phyloP scores from a whole-genome alignment of 2,797 vertebrate genomes.

The Cygnus olor region DNA sequence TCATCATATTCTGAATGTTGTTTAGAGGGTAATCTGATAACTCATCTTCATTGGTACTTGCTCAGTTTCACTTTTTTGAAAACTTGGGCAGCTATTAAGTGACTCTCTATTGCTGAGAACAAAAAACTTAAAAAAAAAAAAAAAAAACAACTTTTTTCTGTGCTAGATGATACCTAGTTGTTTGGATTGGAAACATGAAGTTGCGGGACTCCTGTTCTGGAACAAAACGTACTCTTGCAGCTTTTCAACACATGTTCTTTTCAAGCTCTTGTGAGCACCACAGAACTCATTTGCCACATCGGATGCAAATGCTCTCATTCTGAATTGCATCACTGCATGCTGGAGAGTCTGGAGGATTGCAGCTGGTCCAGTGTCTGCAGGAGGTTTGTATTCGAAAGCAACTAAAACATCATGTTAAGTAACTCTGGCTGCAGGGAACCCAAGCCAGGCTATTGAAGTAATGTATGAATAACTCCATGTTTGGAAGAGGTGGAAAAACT shows the following conservation, averaged over 20 bases:
- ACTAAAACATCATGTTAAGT: neutral
- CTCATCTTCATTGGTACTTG: neutral
- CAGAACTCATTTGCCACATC: neutral
- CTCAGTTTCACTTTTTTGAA: neutral
- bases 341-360: neutral
- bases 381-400: neutral
- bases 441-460: neutral
- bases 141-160: neutral
- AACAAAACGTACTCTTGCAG: neutral
- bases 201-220: neutral
- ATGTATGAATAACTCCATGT: neutral
- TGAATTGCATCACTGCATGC: neutral
- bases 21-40: neutral
- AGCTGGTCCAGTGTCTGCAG: neutral
- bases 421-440: neutral
- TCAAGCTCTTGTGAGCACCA: neutral
- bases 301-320: neutral
- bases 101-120: neutral
- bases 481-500: neutral
- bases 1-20: neutral
- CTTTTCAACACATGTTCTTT: neutral
- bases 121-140: neutral
- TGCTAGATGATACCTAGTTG: neutral
- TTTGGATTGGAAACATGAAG: neutral
- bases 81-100: neutral